Percentiles rank a stretch among this genome's conserved stretches.
These are phyloP conservation scores for Plutomurus gul DNA, from an alignment of 1,140 invertebrate genomes.

Conservation along the genomic window DNA sequence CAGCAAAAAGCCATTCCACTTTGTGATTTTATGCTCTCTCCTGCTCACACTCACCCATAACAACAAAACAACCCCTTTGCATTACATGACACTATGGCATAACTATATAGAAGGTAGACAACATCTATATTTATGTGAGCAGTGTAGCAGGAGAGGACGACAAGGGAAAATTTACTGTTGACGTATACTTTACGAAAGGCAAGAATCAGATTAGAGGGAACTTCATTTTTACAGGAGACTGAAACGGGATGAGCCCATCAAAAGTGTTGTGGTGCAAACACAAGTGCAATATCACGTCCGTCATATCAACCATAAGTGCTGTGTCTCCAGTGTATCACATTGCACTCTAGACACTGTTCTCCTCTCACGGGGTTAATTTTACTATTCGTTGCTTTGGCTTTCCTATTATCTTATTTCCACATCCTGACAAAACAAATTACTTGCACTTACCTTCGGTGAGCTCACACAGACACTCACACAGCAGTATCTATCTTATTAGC, in stretches of 20 bases:
- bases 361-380: neutral
- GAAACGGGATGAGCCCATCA: slow-evolving; percentile 5
- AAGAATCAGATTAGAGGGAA: slow-evolving; percentile 10
- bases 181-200: no score
- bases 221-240: neutral
- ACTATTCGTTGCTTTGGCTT: neutral
- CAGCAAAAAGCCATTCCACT: slow-evolving; percentile 30
- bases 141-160: no score
- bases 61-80: slow-evolving; percentile 17
- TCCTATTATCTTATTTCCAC: slow-evolving; percentile 10
- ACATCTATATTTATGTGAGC: no score
- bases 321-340: neutral
- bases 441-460: slow-evolving; percentile 13
- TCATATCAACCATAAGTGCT: neutral
- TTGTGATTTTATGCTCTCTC: slow-evolving; percentile 15
- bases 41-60: neutral
- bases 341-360: neutral
- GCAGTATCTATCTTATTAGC: neutral
- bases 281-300: neutral
- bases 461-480: neutral
- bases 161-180: no score
- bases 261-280: neutral
- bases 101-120: neutral
- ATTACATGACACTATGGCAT: neutral
- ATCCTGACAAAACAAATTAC: slow-evolving; percentile 14